Conservation (phyloP, 2,113 vertebrate genomes). For the Lamprotornis superbus region DNA sequence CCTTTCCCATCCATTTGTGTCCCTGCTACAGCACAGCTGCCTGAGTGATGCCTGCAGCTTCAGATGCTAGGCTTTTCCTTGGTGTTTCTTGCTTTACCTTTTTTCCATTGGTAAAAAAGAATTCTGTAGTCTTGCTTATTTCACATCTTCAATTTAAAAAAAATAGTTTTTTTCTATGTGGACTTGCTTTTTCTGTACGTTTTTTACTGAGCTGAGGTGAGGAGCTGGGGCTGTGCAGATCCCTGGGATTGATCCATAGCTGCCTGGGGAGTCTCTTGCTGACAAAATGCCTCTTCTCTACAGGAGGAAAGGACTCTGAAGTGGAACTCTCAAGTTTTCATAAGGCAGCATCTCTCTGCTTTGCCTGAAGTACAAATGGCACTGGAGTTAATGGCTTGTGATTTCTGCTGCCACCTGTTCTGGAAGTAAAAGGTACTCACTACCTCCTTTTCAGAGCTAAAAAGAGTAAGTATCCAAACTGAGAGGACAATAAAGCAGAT, state of each 20-base stretch:
- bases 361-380: not conserved
- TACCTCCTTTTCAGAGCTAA: not conserved
- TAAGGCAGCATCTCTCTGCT: not conserved
- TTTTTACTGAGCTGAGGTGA: not conserved
- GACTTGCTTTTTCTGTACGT: not conserved
- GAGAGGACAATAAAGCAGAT: not conserved
- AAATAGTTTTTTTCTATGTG: not conserved
- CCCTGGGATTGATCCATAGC: not conserved
- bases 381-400: not conserved
- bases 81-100: not conserved
- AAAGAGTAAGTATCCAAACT: not conserved
- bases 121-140: not conserved
- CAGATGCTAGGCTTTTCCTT: not conserved
- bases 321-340: not conserved
- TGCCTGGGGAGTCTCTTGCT: not conserved
- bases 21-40: not conserved
- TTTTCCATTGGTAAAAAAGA: not conserved
- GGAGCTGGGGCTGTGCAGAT: not conserved
- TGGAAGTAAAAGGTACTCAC: not conserved
- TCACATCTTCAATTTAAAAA: not conserved
- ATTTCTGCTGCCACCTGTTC: not conserved
- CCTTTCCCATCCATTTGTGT: not conserved
- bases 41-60: not conserved
- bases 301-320: not conserved
- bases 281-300: not conserved